Evolutionary conservation across 92 coral and sea anemone genomes (phyloP).

Genomic region (Zoanthus sansibaricus): DNA sequence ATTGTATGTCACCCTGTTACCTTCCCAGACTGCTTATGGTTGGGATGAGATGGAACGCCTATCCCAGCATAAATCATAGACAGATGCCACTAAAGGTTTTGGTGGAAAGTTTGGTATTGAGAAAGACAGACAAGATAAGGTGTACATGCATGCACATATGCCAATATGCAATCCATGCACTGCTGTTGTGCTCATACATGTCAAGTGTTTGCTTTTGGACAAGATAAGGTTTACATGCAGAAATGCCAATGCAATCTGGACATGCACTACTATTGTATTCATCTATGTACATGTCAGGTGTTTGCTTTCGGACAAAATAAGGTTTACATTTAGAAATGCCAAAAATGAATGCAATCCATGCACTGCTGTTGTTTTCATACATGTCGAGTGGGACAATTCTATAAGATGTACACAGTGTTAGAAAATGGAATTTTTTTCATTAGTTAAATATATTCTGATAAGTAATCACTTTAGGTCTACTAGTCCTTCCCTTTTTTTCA

Average conservation of each 20-base stretch:
- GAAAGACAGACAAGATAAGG: conserved; percentile 93
- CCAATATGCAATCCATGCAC: not conserved
- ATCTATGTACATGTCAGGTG: not conserved
- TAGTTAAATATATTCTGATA: no score
- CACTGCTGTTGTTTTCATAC: not conserved
- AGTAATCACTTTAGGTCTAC: no score
- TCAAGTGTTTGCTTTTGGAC: no score
- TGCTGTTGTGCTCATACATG: not conserved
- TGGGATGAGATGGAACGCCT: conserved; percentile 32
- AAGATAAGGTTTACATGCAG: not conserved
- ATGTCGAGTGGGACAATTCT: no score
- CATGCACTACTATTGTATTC: not conserved
- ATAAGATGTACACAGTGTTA: no score
- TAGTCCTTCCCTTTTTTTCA: no score
- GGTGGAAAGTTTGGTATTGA: conserved; percentile 99
- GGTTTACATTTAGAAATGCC: not conserved
- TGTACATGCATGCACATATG: conserved; percentile 26
- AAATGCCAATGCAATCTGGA: not conserved
- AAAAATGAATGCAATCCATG: not conserved
- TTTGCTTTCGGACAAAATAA: no score
- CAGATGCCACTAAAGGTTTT: conserved; percentile 93
- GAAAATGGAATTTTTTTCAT: no score
- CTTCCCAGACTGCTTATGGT: conserved; percentile 36
- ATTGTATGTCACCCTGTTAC: conserved; percentile 11
- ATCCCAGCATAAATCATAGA: conserved; percentile 42